Conservation (phyloP, 2,888 invertebrate genomes). For the Hemistola chrysoprasaria region DNA sequence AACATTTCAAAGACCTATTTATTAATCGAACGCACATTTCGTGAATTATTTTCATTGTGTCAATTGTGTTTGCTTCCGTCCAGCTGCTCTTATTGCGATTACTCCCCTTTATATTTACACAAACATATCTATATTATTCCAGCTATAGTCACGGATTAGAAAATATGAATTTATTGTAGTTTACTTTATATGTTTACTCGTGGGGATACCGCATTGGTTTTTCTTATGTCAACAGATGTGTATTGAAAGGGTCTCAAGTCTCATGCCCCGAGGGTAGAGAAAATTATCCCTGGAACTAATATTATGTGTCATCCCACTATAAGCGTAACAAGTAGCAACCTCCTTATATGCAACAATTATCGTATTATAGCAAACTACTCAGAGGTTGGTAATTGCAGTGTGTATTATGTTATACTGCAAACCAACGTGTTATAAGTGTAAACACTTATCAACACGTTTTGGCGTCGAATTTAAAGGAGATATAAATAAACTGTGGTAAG, state of each 20-base stretch:
- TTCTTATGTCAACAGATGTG: slow-evolving; percentile 25
- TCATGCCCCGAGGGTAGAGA: slow-evolving; percentile 15
- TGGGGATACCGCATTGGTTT: slow-evolving; percentile 27
- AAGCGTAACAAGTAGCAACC: slow-evolving; percentile 11
- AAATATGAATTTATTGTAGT: slow-evolving; percentile 53
- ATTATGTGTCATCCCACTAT: slow-evolving; percentile 11
- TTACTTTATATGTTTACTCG: slow-evolving; percentile 39
- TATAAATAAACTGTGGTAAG: no score
- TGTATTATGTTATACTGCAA: no score
- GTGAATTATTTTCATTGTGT: slow-evolving; percentile 21
- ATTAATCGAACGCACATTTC: slow-evolving; percentile 22
- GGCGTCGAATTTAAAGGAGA: no score
- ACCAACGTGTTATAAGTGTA: no score
- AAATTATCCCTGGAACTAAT: slow-evolving; percentile 18
- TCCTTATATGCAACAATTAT: slow-evolving; percentile 16
- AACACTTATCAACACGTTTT: no score
- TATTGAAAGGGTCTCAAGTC: slow-evolving; percentile 23
- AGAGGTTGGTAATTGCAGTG: no score
- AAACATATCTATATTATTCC: slow-evolving; percentile 44
- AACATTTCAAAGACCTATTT: neutral
- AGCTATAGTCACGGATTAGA: slow-evolving; percentile 41
- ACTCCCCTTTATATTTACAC: slow-evolving; percentile 31
- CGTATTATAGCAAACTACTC: no score
- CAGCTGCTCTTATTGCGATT: slow-evolving; percentile 23
- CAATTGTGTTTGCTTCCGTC: slow-evolving; percentile 25